Conservation (phyloP, 2,888 invertebrate species). For the Ennomos erosarius region DNA sequence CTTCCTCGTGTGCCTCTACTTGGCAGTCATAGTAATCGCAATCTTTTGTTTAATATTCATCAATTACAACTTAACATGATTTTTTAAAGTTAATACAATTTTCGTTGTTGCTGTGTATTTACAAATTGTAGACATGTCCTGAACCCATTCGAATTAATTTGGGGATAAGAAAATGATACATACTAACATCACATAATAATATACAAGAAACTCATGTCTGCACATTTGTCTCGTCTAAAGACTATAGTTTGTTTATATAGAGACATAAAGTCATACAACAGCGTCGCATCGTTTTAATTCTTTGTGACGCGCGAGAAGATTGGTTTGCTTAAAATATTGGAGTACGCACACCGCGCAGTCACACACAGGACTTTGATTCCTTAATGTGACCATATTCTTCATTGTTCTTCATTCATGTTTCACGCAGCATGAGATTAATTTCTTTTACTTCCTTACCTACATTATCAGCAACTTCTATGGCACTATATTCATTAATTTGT, state of each 20-base stretch:
- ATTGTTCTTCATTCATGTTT: slow-evolving; percentile 1
- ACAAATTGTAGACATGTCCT: no score
- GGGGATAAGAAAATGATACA: no score
- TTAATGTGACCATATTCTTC: slow-evolving; percentile 5
- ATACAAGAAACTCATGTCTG: no score
- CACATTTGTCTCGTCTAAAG: no score
- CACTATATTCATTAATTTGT: no score
- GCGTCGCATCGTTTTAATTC: slow-evolving; percentile 46
- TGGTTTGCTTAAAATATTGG: slow-evolving; percentile 49
- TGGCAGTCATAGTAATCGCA: slow-evolving; percentile 14
- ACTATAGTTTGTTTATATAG: slow-evolving; percentile 50
- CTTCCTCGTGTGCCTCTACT: slow-evolving; percentile 58
- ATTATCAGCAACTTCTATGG: no score
- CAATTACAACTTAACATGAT: not conserved
- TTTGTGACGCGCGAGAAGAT: slow-evolving; percentile 49
- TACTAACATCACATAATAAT: no score
- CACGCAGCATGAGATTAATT: no score
- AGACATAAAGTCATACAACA: slow-evolving; percentile 45
- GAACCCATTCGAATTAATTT: no score
- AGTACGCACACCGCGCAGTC: not conserved
- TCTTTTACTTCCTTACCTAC: no score
- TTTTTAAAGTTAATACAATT: no score
- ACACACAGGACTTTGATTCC: slow-evolving; percentile 14
- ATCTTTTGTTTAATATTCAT: slow-evolving; percentile 1
- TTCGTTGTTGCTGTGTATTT: no score